Evolutionary conservation across 2,113 vertebrate genomes (phyloP).

Genomic region (Lampris megalopsis): DNA sequence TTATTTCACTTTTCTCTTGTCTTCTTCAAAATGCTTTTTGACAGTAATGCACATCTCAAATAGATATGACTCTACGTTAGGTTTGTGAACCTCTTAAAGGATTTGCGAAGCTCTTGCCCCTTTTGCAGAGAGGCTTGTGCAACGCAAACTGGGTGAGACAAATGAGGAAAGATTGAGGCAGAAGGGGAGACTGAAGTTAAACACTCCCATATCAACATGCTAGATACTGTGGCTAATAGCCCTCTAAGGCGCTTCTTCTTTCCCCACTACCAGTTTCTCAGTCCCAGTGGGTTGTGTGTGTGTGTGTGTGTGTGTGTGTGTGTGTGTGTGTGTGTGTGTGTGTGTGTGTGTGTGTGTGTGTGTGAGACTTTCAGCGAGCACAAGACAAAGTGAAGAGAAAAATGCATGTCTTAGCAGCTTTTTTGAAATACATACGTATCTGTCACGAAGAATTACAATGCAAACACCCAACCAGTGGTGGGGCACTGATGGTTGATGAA

Average conservation of each 20-base stretch:
- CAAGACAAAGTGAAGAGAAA: not conserved
- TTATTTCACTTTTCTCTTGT: not conserved
- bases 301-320: conserved; percentile 3
- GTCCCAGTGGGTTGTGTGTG: not conserved
- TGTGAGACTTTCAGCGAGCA: too few relatives aligned
- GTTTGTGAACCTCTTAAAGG: not conserved
- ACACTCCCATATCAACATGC: too few relatives aligned
- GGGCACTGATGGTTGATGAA: conserved; percentile 31
- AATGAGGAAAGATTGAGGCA: too few relatives aligned
- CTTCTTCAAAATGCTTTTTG: conserved; percentile 1
- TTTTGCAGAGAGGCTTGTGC: too few relatives aligned
- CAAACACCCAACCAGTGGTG: conserved; percentile 7
- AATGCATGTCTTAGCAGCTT: conserved; percentile 7
- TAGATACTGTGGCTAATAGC: not conserved
- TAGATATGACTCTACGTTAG: not conserved
- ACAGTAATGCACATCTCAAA: not conserved
- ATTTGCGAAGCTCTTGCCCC: too few relatives aligned
- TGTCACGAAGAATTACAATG: conserved; percentile 14
- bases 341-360: not conserved
- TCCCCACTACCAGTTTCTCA: not conserved
- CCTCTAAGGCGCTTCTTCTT: not conserved
- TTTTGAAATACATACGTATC: conserved; percentile 9
- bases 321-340: conserved; percentile 15
- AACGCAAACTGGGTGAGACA: too few relatives aligned
- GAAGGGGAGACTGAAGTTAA: too few relatives aligned